Base-by-base conservation (phyloP, 2,888 invertebrate genomes). In the Drosophila merina region DNA sequence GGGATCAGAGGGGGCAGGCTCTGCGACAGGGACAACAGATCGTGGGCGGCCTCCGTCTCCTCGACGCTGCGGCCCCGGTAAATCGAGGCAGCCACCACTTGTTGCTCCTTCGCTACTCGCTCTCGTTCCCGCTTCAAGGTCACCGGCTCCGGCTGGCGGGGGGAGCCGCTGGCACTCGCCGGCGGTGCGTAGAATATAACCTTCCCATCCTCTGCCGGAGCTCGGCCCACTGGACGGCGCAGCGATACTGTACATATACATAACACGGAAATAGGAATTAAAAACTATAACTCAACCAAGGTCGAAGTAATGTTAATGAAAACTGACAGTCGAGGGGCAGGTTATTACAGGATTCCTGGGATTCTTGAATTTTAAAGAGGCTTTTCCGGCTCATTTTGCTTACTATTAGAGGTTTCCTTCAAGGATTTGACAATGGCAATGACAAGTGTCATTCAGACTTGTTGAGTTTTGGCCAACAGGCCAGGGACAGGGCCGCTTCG, bases 41-140 rank as follows among this genome's bases (percentile, higher is more conserved):
- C 97, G 90, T 96, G 97, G 0, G 97, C 97, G 33, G 97, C 97
- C 92, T 97, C 97, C 8, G 96, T 97, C 92, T 97, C 97, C 88
- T 96, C 97, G 28, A 95, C 94, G 79, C 95, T 94, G 56, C 95
- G 93, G 87, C 93, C 93, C n/a, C 92, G 92, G 68, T 89, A 91
- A 6, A 83, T 84, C 8, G 76, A 62, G 3, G 78, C 49, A 0
- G 75, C 42, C 59, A 55, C 64, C 56, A 54, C 57, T 3, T 60
- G 73, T 68, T 58, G 74, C 57, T 72, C 80, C 4, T 75, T 55
- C 0, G 60, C 75, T 45, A 75, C 77, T 50, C 79, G 59, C 1
- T 79, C 80, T 2, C 86, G 54, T 38, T 70, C 72, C 28, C 71
- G 77, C 51, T 85, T 88, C 2, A 88, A 66, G 63, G 74, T 50